Evolutionary conservation across 2,888 invertebrate genomes (phyloP), one percentile per base, ranked within the genome.

Genomic region (Lithodes maja): DNA sequence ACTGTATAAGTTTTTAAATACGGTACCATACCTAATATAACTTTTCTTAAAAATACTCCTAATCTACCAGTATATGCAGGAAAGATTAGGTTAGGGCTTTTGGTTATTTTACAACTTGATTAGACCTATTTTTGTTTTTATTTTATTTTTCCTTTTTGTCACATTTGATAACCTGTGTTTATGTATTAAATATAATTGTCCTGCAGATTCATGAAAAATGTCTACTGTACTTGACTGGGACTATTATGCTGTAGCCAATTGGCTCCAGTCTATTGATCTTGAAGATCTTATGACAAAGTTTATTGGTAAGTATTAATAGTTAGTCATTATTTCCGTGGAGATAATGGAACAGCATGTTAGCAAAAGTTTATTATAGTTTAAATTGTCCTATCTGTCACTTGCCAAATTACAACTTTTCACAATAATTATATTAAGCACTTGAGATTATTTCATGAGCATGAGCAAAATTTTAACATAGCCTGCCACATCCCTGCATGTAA

Each of bases 121-220:
- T 33, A 33, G 33, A 33, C 33, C 33, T 33, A 33, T 33, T 33
- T 33, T 33, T 33, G 33, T 33, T 33, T 33, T 33, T 33, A 33
- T 33, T 33, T 33, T 33, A 33, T 33, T 33, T 33, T 33, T 33
- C 33, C 33, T 33, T 33, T 33, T 61, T 61, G 5, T 12, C 61
- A 61, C 61, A 7, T 61, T 61, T 61, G 61, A 61, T 61, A 61
- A 61, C 5, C 61, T 61, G 61, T 61, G 12, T 61, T 61, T 61
- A 61, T 61, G 12, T 61, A 61, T 61, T 61, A 61, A 61, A 61
- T 61, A 61, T 61, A 61, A 61, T 61, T 61, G 5, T 61, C 61
- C 61, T 61, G 61, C 61, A 61, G 61, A 61, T 61, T 61, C 61
- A 61, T 61, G 61, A 61, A 61, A 61, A 61, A 61, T 61, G 61